phyloP scores from a whole-genome alignment of 35 echinoderm and acorn worm species.

The Lytechinus pictus region DNA sequence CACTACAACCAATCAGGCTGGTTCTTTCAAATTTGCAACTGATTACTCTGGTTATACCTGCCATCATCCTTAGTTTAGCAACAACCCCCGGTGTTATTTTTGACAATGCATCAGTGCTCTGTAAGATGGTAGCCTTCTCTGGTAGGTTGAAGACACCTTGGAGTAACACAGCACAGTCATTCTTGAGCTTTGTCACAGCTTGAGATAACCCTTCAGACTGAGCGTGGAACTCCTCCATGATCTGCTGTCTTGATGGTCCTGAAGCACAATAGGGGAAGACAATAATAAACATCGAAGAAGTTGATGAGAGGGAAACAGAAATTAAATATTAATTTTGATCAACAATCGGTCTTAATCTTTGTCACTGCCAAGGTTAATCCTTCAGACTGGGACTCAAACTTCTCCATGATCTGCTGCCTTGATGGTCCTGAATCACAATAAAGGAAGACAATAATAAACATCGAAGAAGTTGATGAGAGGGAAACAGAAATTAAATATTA shows the following conservation, averaged over 20 bases:
- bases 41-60: conserved; percentile 54
- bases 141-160: conserved; percentile 57
- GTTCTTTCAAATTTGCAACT: too few species aligned
- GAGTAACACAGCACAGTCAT: conserved; percentile 60
- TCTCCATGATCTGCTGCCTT: conserved; percentile 65
- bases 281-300: neutral
- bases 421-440: conserved; percentile 69
- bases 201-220: conserved; percentile 71
- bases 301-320: too few species aligned
- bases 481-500: too few species aligned
- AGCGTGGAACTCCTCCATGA: conserved; percentile 82
- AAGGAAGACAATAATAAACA: neutral
- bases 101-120: conserved; percentile 79
- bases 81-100: conserved; percentile 75
- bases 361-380: conserved; percentile 64
- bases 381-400: conserved; percentile 84
- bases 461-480: too few species aligned
- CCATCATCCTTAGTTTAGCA: conserved; percentile 72
- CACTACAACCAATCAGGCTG: too few species aligned
- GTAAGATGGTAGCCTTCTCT: conserved; percentile 56
- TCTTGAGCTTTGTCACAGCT: conserved; percentile 65
- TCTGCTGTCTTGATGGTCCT: conserved; percentile 81
- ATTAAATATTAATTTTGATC: neutral
- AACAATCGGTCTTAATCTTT: conserved; percentile 65
- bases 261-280: neutral